Evolutionary conservation across 2,113 vertebrate species (phyloP), one percentile per base, ranked within the genome.

Genomic region (Microtus pennsylvanicus): DNA sequence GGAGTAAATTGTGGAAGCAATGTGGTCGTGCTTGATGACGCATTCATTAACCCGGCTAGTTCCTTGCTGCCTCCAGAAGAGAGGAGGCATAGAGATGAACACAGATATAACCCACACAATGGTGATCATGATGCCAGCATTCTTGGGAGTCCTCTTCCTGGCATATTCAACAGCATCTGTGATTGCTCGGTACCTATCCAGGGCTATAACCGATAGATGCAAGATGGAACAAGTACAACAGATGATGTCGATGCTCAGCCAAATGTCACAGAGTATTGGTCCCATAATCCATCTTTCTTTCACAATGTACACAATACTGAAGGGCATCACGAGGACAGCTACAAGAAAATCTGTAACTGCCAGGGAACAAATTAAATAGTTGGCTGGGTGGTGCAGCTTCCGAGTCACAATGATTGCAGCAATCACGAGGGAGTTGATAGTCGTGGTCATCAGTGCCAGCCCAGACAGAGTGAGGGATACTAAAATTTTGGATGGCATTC

Each of bases 161-260:
- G 99, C 99, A 5, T 99, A 99, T 91, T 99, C 99, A 95, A 99
- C 99, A 0, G 99, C 99, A 30, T 99, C 99, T 0, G 99, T 99
- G 95, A 99, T 99, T 1, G 99, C 99, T 72, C 99, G 98, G 97
- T 99, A 99, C 4, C 99, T 99, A 98, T 99, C 99, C 96, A 99
- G 97, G 87, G 99, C 99, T 1, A 99, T 99, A 2, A 99, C 99
- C 0, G 99, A 99, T 22, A 99, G 99, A 91, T 99, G 99, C 87
- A 99, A 94, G 97, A 99, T 99, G 94, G 99, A 99, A 89, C 99
- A 99, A 0, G 99, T 99, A 98, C 99, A 99, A 96, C 99, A 99
- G 0, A 99, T 99, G 77, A 99, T 99, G 93, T 99, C 99, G 89
- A 99, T 99, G 0, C 99, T 99, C 93, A 99, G 98, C 99, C 99